phyloP scores from a whole-genome alignment of 1,140 invertebrate species.

The Drosophila aff. region DNA sequence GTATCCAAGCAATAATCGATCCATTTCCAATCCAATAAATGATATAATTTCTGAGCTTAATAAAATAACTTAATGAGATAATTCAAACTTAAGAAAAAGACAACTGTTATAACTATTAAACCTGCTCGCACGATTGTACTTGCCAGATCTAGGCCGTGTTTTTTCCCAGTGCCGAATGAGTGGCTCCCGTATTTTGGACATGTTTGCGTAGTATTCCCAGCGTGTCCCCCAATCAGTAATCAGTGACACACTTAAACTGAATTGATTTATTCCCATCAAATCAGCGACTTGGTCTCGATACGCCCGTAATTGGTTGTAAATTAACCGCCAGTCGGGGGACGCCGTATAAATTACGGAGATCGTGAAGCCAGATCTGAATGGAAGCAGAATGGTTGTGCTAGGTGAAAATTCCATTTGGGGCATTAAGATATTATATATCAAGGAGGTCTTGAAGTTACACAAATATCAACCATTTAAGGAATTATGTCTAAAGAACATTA shows the following conservation, averaged over 20 bases:
- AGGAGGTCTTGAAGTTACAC: not conserved
- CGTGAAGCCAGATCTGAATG: conserved; percentile 6
- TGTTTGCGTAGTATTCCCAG: conserved; percentile 24
- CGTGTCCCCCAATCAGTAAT: conserved; percentile 63
- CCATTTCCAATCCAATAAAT: too few species aligned
- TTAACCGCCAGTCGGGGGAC: conserved; percentile 36
- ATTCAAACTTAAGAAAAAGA: too few species aligned
- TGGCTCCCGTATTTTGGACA: conserved; percentile 13
- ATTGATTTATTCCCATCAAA: conserved; percentile 84
- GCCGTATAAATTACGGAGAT: conserved; percentile 28
- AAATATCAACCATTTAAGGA: not conserved
- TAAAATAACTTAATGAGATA: too few species aligned
- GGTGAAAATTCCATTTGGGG: not conserved
- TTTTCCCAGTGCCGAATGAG: conserved; percentile 12
- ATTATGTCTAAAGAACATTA: not conserved
- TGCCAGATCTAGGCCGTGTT: not conserved
- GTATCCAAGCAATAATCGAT: too few species aligned
- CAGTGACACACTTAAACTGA: conserved; percentile 81
- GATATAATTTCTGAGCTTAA: too few species aligned
- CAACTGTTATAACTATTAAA: too few species aligned
- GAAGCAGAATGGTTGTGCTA: not conserved
- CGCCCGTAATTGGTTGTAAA: conserved; percentile 84
- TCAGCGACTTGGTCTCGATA: conserved; percentile 68
- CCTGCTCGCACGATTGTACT: not conserved
- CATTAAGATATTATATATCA: not conserved